These are phyloP conservation scores for Etheostoma cragini DNA, from an alignment of 2,113 vertebrate genomes.

Conservation along the genomic window DNA sequence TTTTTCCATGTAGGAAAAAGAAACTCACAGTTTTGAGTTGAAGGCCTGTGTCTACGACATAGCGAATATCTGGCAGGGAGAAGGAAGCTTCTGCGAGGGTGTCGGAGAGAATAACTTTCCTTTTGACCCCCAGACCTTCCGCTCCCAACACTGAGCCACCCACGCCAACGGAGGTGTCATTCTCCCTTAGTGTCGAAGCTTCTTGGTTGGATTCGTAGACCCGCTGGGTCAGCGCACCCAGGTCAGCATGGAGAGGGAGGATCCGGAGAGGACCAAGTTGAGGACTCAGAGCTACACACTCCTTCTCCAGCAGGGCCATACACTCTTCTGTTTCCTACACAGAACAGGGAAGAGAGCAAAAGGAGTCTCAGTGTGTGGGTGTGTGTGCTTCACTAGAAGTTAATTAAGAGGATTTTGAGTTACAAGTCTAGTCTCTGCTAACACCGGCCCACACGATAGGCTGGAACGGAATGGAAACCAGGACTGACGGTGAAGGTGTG, in stretches of 20 bases:
- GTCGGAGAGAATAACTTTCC: constrained; percentile 88
- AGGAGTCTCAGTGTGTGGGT: not conserved
- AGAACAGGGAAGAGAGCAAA: not conserved
- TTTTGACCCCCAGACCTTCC: constrained; percentile 52
- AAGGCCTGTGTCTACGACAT: constrained; percentile 91
- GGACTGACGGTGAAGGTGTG: constrained; percentile 10
- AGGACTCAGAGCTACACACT: constrained; percentile 80
- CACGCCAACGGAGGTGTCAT: not conserved
- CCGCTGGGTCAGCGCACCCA: constrained; percentile 80
- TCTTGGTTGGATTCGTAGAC: constrained; percentile 83
- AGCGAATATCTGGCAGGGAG: constrained; percentile 86
- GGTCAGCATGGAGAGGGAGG: constrained; percentile 83
- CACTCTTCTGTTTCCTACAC: constrained; percentile 86
- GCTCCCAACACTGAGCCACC: constrained; percentile 31
- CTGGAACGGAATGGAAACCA: not conserved
- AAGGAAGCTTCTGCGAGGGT: constrained; percentile 91
- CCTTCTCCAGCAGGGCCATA: constrained; percentile 83
- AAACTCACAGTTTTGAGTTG: constrained; percentile 92
- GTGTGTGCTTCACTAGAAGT: not conserved
- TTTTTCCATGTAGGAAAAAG: not conserved
- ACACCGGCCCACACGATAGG: not conserved
- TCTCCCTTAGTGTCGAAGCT: not conserved
- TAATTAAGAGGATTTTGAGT: not conserved
- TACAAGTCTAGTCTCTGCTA: not conserved
- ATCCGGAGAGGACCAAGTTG: constrained; percentile 82